These are phyloP conservation scores for Eucriotettix oculatus DNA, from an alignment of 2,888 invertebrate species.

Conservation along the genomic window DNA sequence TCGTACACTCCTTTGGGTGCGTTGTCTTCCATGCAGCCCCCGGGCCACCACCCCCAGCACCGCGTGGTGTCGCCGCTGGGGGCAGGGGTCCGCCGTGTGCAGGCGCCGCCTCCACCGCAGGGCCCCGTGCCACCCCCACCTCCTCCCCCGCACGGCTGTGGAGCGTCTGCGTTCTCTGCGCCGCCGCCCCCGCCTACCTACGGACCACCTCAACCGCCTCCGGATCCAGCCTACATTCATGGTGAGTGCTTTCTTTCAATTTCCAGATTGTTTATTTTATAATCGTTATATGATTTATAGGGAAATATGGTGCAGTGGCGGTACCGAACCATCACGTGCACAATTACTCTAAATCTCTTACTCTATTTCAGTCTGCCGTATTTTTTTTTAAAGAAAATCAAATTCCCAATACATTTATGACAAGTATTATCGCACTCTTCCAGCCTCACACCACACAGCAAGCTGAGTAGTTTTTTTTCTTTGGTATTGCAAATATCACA, in stretches of 20 bases:
- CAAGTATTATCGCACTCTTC: too few species aligned
- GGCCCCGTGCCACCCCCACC: slow-evolving; percentile 11
- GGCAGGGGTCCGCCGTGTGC: neutral
- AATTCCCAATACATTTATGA: too few species aligned
- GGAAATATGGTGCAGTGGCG: too few species aligned
- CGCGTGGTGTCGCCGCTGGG: slow-evolving; percentile 36
- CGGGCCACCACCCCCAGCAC: slow-evolving; percentile 40
- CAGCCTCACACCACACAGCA: too few species aligned
- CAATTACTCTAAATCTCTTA: too few species aligned
- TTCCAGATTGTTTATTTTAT: too few species aligned
- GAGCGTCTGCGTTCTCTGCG: slow-evolving; percentile 28
- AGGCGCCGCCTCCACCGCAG: slow-evolving; percentile 13
- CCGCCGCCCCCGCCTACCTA: slow-evolving; percentile 3
- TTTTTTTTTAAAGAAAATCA: too few species aligned
- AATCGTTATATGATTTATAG: too few species aligned
- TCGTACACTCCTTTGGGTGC: slow-evolving; percentile 73
- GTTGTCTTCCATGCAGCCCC: slow-evolving; percentile 76
- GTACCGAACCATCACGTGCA: too few species aligned
- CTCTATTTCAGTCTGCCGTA: too few species aligned
- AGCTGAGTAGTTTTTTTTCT: too few species aligned
- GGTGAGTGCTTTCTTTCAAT: slow-evolving; percentile 20
- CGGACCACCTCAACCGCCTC: slow-evolving; percentile 1
- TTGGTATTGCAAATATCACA: too few species aligned
- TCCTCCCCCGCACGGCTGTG: neutral
- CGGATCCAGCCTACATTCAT: slow-evolving; percentile 22